These are phyloP conservation scores for Zosterops borbonicus DNA, from an alignment of 2,113 vertebrate genomes.

Conservation along the genomic window DNA sequence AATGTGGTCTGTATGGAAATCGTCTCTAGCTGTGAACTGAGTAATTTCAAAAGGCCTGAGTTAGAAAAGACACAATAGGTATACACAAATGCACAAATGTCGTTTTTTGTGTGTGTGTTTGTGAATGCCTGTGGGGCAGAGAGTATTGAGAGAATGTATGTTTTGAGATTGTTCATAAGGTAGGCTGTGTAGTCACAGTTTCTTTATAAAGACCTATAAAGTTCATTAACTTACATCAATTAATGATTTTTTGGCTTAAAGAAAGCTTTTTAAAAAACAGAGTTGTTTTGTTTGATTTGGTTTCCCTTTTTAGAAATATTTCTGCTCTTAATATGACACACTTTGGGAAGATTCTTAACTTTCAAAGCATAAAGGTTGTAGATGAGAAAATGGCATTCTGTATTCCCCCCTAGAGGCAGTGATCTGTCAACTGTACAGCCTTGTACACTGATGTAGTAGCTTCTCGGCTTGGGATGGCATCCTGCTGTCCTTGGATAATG, in stretches of 20 bases:
- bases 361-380: neutral
- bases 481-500: accelerated
- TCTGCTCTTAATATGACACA: neutral
- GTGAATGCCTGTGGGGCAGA: neutral
- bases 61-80: neutral
- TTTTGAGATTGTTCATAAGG: neutral
- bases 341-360: neutral
- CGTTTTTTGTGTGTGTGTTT: neutral
- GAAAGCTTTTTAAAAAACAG: neutral
- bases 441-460: too few species aligned
- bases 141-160: neutral
- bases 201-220: neutral
- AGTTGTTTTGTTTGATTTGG: accelerated
- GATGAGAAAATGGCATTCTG: neutral
- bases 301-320: neutral
- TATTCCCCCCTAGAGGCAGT: neutral
- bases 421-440: neutral
- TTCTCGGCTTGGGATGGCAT: accelerated
- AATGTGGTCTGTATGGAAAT: neutral
- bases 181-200: neutral
- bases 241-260: neutral
- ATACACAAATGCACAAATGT: neutral
- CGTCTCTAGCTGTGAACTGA: neutral
- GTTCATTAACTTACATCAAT: neutral
- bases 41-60: slow-evolving; percentile 12